Evolutionary conservation across 2,113 vertebrate genomes (phyloP), one percentile per base, ranked within the genome.

Genomic region (Lamprologus sp.): DNA sequence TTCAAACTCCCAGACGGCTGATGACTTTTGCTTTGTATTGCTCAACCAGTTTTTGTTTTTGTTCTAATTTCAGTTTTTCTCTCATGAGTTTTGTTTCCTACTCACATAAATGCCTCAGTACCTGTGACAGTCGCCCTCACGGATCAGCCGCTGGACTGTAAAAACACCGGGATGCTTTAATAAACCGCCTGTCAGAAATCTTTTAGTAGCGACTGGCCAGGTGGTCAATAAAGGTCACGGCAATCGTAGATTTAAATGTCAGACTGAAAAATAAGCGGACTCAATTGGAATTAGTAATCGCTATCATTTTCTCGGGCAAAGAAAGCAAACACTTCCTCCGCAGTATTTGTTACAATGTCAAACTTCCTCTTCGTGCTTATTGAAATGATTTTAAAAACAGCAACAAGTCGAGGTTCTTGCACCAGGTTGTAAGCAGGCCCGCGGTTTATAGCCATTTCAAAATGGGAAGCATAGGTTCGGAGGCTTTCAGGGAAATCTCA

Each of bases 401-500:
- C 89, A 90, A 87, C 84, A 92, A 79, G 84, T 89, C 58, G 10
- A 6, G 37, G 17, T n/a, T 83, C 35, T 56, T 82, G 77, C 85
- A 54, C 42, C 73, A 5, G 73, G 70, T 55, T 68, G 37, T 33
- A 6, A 60, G 47, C 15, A 60, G 77, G 58, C 54, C n/a, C 3
- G 35, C 11, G 55, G 28, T 89, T 86, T 86, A 81, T 21, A 10
- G 55, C 55, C 3, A 49, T n/a, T 84, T 89, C 81, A 75, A 87
- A 87, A 90, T 81, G 90, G 49, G 92, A 87, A 91, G 84, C 86
- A 81, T 51, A 53, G 89, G 82, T 90, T 87, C 54, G 82, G 85
- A 70, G 70, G 75, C 86, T 92, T 88, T 92, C 70, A 84, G 75
- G 83, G 70, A 90, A 93, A 91, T 92, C 90, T 89, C 75, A 93